These are phyloP conservation scores for Aphelenchoides fujianensis DNA, from an alignment of 1,140 invertebrate genomes.

Conservation along the genomic window DNA sequence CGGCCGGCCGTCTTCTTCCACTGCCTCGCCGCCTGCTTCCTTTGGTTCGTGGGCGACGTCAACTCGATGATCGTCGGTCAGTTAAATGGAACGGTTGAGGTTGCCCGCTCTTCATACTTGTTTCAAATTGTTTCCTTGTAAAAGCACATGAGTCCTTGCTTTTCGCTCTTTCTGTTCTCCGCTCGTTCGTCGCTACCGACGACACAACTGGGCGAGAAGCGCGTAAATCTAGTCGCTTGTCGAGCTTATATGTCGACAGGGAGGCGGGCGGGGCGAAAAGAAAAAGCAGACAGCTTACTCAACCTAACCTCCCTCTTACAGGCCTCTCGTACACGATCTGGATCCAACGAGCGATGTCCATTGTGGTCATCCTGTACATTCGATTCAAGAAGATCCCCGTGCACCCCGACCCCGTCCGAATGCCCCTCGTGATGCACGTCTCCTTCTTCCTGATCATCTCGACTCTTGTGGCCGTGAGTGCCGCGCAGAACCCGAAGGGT, in stretches of 20 bases:
- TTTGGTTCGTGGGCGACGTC: slow-evolving; percentile 44
- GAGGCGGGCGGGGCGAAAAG: no score
- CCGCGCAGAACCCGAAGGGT: background rate
- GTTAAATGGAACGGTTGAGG: no score
- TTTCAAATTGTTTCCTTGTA: no score
- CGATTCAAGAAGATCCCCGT: slow-evolving; percentile 45
- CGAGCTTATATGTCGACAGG: no score
- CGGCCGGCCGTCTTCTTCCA: slow-evolving; percentile 43
- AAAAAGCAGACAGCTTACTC: no score
- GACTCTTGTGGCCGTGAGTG: background rate
- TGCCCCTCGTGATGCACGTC: background rate
- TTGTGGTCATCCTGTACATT: slow-evolving; percentile 44
- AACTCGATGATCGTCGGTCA: slow-evolving; percentile 37
- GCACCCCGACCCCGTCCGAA: slow-evolving; percentile 45
- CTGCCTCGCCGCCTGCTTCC: slow-evolving; percentile 37
- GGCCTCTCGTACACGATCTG: slow-evolving; percentile 46
- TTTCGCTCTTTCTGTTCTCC: no score
- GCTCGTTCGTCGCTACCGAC: no score
- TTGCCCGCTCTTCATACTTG: no score
- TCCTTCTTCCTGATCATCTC: background rate
- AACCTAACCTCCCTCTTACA: no score
- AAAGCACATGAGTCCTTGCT: no score
- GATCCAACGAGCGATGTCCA: slow-evolving; percentile 43
- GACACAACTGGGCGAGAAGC: no score
- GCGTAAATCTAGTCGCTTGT: no score